Evolutionary conservation across 2,797 vertebrate genomes (phyloP).

Genomic region (Myotis myotis): DNA sequence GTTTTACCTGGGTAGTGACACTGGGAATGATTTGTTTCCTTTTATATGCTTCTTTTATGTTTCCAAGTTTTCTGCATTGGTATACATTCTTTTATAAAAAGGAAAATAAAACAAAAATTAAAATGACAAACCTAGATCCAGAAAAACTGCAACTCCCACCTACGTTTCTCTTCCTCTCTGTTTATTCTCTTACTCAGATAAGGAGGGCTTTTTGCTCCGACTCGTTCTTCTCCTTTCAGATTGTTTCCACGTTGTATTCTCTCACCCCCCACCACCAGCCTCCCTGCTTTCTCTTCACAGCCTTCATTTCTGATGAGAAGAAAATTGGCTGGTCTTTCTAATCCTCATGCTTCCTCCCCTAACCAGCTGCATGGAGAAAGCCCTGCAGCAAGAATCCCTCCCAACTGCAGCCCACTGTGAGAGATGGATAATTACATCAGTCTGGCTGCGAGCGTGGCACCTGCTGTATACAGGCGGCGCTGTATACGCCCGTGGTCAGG

Average conservation of each 20-base stretch:
- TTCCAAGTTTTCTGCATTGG: not conserved
- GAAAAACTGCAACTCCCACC: not conserved
- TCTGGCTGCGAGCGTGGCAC: not conserved
- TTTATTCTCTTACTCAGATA: not conserved
- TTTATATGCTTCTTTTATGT: not conserved
- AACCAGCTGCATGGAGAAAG: not conserved
- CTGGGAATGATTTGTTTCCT: not conserved
- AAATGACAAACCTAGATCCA: constrained; percentile 18
- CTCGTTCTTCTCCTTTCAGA: not conserved
- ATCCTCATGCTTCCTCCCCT: not conserved
- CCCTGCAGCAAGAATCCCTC: not conserved
- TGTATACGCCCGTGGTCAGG: not conserved
- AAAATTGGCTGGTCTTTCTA: not conserved
- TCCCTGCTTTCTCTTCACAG: not conserved
- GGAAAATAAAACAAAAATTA: constrained; percentile 36
- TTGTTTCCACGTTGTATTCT: not conserved
- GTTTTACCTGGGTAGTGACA: not conserved
- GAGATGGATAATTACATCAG: not conserved
- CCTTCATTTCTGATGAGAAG: constrained; percentile 8
- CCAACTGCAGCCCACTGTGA: not conserved
- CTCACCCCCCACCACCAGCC: not conserved
- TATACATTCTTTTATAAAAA: constrained; percentile 8
- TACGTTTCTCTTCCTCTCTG: not conserved
- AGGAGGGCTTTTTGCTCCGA: not conserved
- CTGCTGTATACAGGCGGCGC: not conserved